Evolutionary conservation across 2,113 vertebrate species (phyloP).

Genomic region (Stegastes partitus): DNA sequence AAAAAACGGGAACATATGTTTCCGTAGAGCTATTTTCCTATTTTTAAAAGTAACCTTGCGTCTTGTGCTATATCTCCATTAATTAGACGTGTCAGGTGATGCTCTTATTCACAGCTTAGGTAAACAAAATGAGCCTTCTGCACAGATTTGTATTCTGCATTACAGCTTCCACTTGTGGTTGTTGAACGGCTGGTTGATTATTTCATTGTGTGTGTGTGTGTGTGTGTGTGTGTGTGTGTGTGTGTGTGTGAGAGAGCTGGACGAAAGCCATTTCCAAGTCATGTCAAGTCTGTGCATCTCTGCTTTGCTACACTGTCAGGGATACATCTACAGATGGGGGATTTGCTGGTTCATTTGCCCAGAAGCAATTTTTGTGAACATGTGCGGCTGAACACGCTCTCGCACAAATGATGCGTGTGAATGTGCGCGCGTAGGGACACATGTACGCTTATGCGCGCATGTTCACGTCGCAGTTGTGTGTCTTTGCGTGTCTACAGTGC

Average conservation of each 20-base stretch:
- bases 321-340: slow-evolving; percentile 67
- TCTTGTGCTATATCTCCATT: slow-evolving; percentile 39
- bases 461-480: slow-evolving; percentile 21
- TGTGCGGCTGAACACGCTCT: slow-evolving; percentile 32
- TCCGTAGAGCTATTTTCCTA: slow-evolving; percentile 33
- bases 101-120: slow-evolving; percentile 38
- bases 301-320: slow-evolving; percentile 71
- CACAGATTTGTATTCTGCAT: slow-evolving; percentile 1
- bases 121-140: slow-evolving; percentile 49
- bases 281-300: slow-evolving; percentile 72
- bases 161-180: slow-evolving; percentile 40
- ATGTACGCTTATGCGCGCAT: neutral
- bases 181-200: slow-evolving; percentile 31
- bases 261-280: slow-evolving; percentile 63
- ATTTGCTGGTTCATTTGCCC: slow-evolving; percentile 76
- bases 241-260: slow-evolving; percentile 30
- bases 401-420: slow-evolving; percentile 19
- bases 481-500: slow-evolving; percentile 36
- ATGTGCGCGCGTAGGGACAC: neutral
- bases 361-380: slow-evolving; percentile 56
- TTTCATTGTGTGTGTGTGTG: slow-evolving; percentile 10
- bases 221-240: slow-evolving; percentile 10
- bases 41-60: slow-evolving; percentile 31
- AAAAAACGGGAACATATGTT: slow-evolving; percentile 20
- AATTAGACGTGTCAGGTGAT: slow-evolving; percentile 46